These are phyloP conservation scores for Tokudaia muenninki DNA, from an alignment of 2,797 vertebrate genomes.

Conservation along the genomic window DNA sequence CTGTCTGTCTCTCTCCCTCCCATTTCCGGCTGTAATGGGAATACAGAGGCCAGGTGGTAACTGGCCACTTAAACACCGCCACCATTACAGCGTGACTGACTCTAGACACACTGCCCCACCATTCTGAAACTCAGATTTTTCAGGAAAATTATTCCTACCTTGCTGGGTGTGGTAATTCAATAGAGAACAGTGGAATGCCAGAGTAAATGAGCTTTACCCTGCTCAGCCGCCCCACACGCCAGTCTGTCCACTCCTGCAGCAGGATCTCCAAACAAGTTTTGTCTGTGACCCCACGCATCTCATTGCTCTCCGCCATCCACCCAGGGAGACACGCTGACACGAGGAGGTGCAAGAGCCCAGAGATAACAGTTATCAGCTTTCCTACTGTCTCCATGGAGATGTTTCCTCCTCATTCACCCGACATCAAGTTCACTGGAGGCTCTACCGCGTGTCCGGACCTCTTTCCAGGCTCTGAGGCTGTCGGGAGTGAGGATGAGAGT, in stretches of 20 bases:
- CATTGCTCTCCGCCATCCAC: not conserved
- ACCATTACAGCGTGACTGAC: not conserved
- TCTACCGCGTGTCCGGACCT: not conserved
- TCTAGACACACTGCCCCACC: not conserved
- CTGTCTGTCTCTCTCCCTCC: not conserved
- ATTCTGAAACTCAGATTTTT: constrained; percentile 8
- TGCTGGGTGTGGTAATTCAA: not conserved
- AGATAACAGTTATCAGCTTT: not conserved
- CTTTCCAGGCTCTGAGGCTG: not conserved
- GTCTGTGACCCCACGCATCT: not conserved
- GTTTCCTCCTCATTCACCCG: not conserved
- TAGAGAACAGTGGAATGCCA: not conserved
- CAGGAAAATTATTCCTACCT: not conserved
- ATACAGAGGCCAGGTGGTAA: not conserved
- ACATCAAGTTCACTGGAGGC: not conserved
- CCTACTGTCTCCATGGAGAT: not conserved
- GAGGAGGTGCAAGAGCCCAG: not conserved
- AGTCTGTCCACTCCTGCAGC: not conserved
- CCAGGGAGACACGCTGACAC: accelerated
- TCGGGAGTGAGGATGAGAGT: not conserved
- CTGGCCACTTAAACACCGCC: not conserved
- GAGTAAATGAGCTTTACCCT: not conserved
- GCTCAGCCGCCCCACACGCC: not conserved
- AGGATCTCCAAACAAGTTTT: not conserved
- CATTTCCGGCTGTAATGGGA: not conserved